Evolutionary conservation across 2,113 vertebrate genomes (phyloP).

Genomic region (Periophthalmus modestus): DNA sequence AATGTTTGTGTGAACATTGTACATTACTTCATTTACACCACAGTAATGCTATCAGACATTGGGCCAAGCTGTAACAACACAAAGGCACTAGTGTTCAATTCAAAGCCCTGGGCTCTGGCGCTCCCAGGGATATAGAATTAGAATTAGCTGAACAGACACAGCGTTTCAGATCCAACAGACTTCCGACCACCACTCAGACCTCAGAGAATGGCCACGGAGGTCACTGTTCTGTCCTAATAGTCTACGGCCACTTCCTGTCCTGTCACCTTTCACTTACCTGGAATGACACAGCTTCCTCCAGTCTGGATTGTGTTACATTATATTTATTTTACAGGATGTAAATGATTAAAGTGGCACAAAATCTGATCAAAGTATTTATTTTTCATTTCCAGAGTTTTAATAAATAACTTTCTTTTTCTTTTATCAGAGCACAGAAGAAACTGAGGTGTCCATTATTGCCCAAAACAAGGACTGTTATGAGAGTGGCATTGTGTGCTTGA

Average conservation of each 20-base stretch:
- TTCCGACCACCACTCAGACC: constrained; percentile 29
- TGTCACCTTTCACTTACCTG: constrained; percentile 26
- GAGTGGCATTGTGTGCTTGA: constrained; percentile 96
- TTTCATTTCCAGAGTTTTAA: not conserved
- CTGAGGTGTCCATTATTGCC: constrained; percentile 88
- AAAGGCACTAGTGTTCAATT: constrained; percentile 70
- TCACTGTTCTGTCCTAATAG: constrained; percentile 41
- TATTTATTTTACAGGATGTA: not conserved
- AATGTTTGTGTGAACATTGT: constrained; percentile 30
- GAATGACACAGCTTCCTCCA: constrained; percentile 14
- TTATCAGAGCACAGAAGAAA: constrained; percentile 85
- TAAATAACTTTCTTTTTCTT: constrained; percentile 19
- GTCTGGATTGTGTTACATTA: not conserved
- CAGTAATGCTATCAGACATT: constrained; percentile 58
- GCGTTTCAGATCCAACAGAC: constrained; percentile 45
- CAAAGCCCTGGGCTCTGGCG: constrained; percentile 67
- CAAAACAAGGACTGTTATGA: constrained; percentile 98
- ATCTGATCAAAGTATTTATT: not conserved
- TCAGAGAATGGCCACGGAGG: constrained; percentile 37
- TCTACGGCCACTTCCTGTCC: constrained; percentile 31
- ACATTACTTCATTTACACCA: constrained; percentile 34
- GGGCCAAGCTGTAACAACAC: constrained; percentile 58
- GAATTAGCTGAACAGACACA: constrained; percentile 69
- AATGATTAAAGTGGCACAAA: not conserved
- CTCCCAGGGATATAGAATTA: constrained; percentile 80